These are phyloP conservation scores for Phengaris arion DNA, from an alignment of 2,888 invertebrate species.

Conservation along the genomic window DNA sequence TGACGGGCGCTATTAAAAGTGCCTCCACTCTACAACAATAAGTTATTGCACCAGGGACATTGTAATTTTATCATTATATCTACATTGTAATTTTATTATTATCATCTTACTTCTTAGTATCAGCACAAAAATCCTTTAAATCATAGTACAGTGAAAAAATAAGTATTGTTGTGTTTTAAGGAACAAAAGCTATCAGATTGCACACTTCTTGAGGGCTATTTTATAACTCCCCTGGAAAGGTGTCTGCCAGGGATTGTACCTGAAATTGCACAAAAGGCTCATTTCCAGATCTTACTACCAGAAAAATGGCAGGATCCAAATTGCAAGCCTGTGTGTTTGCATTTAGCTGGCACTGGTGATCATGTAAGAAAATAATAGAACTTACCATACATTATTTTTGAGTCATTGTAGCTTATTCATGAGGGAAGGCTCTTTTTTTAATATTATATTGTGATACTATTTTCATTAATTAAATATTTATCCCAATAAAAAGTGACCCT, in stretches of 20 bases:
- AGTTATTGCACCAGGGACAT: no score
- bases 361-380: conserved; percentile 83
- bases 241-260: conserved; percentile 93
- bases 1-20: no score
- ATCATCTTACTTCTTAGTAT: no score
- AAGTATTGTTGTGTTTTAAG: conserved; percentile 58
- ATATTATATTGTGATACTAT: no score
- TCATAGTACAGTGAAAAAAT: conserved; percentile 2
- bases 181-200: conserved; percentile 87
- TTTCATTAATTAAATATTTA: no score
- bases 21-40: no score
- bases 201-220: conserved; percentile 90
- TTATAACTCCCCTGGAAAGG: conserved; percentile 89
- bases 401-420: no score
- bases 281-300: conserved; percentile 90
- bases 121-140: no score
- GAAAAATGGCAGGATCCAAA: conserved; percentile 85
- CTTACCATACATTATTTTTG: neutral
- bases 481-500: neutral
- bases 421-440: no score
- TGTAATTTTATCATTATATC: no score
- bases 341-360: conserved; percentile 98
- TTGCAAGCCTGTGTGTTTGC: conserved; percentile 92
- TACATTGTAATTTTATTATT: no score
- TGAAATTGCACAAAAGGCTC: conserved; percentile 88